Conservation (phyloP, 2,113 vertebrate species). For the Glaucidium brasilianum region DNA sequence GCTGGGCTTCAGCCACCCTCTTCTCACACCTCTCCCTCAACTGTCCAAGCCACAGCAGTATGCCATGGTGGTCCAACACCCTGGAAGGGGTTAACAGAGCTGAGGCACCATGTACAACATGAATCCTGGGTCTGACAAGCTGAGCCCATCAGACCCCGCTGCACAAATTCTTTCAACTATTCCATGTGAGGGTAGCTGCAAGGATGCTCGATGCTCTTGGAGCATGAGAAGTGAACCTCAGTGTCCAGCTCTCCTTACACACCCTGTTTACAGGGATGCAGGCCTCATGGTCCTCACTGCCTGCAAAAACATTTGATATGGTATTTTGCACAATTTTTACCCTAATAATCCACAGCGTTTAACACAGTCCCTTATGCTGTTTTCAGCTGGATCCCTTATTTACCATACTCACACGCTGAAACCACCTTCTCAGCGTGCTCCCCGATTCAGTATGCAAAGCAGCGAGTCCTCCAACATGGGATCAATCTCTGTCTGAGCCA, state of each 20-base stretch:
- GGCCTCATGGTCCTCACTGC: not conserved
- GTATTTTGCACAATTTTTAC: not conserved
- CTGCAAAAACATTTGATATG: not conserved
- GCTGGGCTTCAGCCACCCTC: not conserved
- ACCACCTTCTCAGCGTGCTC: not conserved
- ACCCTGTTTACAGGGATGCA: not conserved
- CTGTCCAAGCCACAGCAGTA: not conserved
- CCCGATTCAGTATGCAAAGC: not conserved
- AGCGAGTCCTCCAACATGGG: not conserved
- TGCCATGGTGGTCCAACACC: accelerated
- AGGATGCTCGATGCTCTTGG: accelerated
- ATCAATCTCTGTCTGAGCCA: not conserved
- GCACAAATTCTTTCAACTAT: not conserved
- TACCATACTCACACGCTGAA: accelerated
- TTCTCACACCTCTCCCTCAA: not conserved
- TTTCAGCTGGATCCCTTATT: not conserved
- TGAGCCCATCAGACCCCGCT: not conserved
- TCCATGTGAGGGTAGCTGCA: not conserved
- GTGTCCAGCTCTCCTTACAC: not conserved
- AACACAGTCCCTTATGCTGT: not conserved
- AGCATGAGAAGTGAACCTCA: not conserved
- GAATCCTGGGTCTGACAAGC: not conserved
- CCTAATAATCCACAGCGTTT: not conserved
- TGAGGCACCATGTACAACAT: accelerated
- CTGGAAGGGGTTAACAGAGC: not conserved